phyloP scores from a whole-genome alignment of 2,888 invertebrate species.

The Torymus tubicola region DNA sequence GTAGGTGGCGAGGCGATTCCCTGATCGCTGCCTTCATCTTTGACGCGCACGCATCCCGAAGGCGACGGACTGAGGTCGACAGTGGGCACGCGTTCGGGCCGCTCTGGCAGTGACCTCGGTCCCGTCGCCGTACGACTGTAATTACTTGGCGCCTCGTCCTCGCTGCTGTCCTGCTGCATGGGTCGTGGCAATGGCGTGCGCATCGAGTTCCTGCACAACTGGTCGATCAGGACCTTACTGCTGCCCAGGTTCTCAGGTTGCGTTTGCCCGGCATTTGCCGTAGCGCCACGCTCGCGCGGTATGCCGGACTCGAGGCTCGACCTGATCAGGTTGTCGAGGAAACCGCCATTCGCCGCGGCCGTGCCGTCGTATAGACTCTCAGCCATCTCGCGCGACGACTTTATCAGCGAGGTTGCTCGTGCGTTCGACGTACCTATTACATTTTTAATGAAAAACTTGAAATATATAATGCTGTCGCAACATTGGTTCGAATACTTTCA shows the following conservation, averaged over 20 bases:
- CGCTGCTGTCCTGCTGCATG: conserved; percentile 76
- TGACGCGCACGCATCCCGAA: conserved; percentile 68
- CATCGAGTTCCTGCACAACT: conserved; percentile 81
- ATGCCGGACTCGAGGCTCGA: conserved; percentile 87
- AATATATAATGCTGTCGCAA: no score
- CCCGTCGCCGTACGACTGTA: conserved; percentile 51
- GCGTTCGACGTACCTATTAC: conserved; percentile 70
- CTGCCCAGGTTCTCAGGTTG: conserved; percentile 78
- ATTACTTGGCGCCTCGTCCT: conserved; percentile 74
- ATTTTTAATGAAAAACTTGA: neutral
- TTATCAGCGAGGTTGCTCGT: conserved; percentile 76
- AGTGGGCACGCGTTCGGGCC: conserved; percentile 74
- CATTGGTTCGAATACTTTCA: no score
- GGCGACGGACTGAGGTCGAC: conserved; percentile 74
- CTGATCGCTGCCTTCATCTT: conserved; percentile 71
- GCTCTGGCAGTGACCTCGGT: conserved; percentile 62
- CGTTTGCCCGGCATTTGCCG: conserved; percentile 67
- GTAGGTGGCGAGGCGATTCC: conserved; percentile 71
- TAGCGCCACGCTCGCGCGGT: conserved; percentile 69
- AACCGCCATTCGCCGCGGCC: conserved; percentile 83
- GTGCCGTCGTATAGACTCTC: conserved; percentile 83
- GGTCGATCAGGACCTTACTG: conserved; percentile 82
- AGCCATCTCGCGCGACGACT: conserved; percentile 80
- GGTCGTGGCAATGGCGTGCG: conserved; percentile 78
- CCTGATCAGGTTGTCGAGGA: conserved; percentile 89